Percentiles rank a stretch among this genome's conserved stretches.
phyloP scores from a whole-genome alignment of 1,140 invertebrate genomes.

The Brachionus sp. region DNA sequence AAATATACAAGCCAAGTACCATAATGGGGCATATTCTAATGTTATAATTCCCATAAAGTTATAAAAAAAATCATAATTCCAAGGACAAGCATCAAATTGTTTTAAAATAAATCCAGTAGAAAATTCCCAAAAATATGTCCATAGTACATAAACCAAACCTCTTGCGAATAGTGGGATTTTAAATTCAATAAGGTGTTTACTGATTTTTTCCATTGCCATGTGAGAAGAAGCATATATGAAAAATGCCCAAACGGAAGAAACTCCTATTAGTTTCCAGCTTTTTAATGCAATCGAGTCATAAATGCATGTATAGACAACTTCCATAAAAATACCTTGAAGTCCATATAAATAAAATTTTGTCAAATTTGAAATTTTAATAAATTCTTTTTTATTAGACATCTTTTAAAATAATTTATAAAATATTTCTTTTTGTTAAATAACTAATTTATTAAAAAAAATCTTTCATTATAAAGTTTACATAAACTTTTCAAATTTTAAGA shows the following conservation, averaged over 20 bases:
- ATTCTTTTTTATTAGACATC: not conserved
- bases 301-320: slow-evolving; percentile 63
- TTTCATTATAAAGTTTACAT: not conserved
- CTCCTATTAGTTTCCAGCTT: slow-evolving; percentile 62
- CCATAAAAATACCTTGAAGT: slow-evolving; percentile 62
- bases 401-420: not conserved
- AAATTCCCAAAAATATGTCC: slow-evolving; percentile 63
- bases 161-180: slow-evolving; percentile 56
- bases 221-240: slow-evolving; percentile 61
- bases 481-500: too few species aligned
- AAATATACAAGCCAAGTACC: slow-evolving; percentile 59
- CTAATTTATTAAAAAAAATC: not conserved
- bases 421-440: not conserved
- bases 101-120: slow-evolving; percentile 60
- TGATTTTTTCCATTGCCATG: slow-evolving; percentile 59
- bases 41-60: slow-evolving; percentile 63
- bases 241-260: slow-evolving; percentile 62
- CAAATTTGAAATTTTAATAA: slow-evolving; percentile 46
- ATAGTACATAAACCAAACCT: slow-evolving; percentile 60
- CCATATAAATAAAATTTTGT: slow-evolving; percentile 62
- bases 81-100: slow-evolving; percentile 62
- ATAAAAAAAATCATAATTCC: slow-evolving; percentile 62
- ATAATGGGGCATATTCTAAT: slow-evolving; percentile 63
- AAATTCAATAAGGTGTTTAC: slow-evolving; percentile 51
- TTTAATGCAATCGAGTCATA: slow-evolving; percentile 62